Conservation (phyloP, 2,113 vertebrate genomes). For the Spermophilus dauricus region DNA sequence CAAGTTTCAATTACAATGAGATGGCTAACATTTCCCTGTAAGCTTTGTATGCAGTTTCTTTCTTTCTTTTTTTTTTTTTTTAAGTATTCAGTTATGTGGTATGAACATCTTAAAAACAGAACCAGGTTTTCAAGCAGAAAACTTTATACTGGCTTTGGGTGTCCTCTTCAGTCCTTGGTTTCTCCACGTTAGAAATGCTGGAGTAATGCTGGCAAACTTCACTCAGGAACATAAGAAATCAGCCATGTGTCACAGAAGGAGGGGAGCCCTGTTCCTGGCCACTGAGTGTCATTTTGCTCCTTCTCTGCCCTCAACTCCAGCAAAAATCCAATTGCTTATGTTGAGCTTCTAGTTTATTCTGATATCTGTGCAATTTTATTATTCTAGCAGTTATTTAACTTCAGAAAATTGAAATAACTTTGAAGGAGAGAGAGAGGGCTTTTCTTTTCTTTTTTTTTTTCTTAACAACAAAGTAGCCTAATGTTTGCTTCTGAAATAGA, state of each 20-base stretch:
- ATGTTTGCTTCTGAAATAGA: constrained; percentile 14
- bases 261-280: too few relatives aligned
- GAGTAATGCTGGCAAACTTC: neutral
- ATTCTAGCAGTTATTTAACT: neutral
- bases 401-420: constrained; percentile 38
- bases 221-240: neutral
- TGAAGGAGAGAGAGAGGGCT: neutral
- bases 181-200: neutral
- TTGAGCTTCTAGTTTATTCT: neutral
- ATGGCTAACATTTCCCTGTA: neutral
- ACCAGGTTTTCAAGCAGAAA: constrained; percentile 29
- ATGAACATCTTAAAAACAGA: neutral
- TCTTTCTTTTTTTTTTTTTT: neutral
- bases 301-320: neutral
- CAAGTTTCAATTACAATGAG: constrained; percentile 32
- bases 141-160: neutral
- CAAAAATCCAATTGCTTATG: neutral
- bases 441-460: neutral
- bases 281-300: neutral
- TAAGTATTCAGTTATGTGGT: neutral
- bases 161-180: neutral
- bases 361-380: neutral
- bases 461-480: neutral
- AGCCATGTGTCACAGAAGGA: too few relatives aligned
- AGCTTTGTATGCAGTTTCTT: neutral